Percentiles rank a stretch among this genome's conserved stretches.
phyloP scores from a whole-genome alignment of 2,888 invertebrate species.

The Oxystoma pomonae region DNA sequence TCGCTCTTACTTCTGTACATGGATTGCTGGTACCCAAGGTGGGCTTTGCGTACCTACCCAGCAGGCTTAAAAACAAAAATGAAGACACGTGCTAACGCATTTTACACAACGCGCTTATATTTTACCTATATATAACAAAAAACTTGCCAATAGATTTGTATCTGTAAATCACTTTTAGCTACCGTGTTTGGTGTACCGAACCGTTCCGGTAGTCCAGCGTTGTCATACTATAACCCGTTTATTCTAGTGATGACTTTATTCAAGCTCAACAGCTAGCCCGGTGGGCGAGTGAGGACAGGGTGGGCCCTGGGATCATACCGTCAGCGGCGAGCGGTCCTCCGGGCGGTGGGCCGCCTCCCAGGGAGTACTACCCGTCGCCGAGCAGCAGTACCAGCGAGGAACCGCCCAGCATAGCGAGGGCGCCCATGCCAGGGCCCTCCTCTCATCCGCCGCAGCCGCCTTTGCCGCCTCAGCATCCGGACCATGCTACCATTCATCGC shows the following conservation, averaged over 20 bases:
- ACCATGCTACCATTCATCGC: conserved; percentile 54
- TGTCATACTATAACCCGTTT: conserved; percentile 42
- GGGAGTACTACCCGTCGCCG: conserved; percentile 57
- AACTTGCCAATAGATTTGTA: too few relatives aligned
- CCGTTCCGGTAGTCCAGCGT: conserved; percentile 19
- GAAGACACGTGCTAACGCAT: too few relatives aligned
- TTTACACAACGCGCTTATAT: too few relatives aligned
- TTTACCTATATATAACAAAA: too few relatives aligned
- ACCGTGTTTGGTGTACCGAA: conserved; percentile 14
- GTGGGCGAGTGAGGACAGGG: conserved; percentile 85
- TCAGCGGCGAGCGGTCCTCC: conserved; percentile 43
- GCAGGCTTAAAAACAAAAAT: too few relatives aligned
- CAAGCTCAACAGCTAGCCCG: conserved; percentile 95
- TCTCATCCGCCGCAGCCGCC: conserved; percentile 36
- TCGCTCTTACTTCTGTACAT: too few relatives aligned
- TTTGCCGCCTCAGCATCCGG: conserved; percentile 43
- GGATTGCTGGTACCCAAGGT: too few relatives aligned
- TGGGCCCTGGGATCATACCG: conserved; percentile 21
- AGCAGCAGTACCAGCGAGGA: conserved; percentile 52
- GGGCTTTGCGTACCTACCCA: too few relatives aligned
- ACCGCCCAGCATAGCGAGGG: conserved; percentile 54
- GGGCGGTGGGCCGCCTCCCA: conserved; percentile 47
- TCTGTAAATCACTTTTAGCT: conserved; percentile 8
- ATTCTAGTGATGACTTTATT: conserved; percentile 95
- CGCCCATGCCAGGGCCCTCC: conserved; percentile 47